Base-by-base conservation (phyloP, 2,888 invertebrate species). In the Galerucella calmariensis region DNA sequence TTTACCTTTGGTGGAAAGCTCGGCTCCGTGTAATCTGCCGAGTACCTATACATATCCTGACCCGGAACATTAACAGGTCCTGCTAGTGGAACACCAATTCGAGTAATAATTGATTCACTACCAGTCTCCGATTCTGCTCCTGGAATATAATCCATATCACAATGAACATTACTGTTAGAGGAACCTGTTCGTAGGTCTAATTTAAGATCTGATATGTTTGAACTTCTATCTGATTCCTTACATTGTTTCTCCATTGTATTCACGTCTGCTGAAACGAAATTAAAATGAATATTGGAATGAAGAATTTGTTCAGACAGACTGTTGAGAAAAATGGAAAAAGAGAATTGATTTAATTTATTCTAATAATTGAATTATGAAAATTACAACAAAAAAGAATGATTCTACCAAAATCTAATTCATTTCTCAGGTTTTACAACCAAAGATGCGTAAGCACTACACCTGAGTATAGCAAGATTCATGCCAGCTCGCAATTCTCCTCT, bases 201-300 rank as follows among this genome's bases (percentile, higher is more conserved):
- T 88, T 97, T 97, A 85, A 97, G 89, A 88, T 97, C 97, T 79
- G 97, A 97, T 83, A 97, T 96, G 86, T 96, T 96, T 69, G 97
- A 97, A 83, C 96, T 96, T 80, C 95, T 91, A 86, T 97, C 97
- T 74, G 96, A 96, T 85, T 94, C 94, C 81, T 93, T 93, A 79
- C 90, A 92, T 78, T 89, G 89, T 80, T 90, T 90, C 80, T 90
- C 90, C 66, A 88, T 89, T 59, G 90, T 90, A 79, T 92, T 88
- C 72, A 88, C 86, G 77, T 90, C 90, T 80, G 88, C 88, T 85
- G 82, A 79, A 82, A 83, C 35, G 62, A 81, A 80, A 71, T 72
- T 48, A 2, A 51, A 62, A 62, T 68, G 58, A n/a, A 41, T 27
- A 68, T 9, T 44, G 12, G 70, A 62, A 73, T n/a, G 59, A 74